Evolutionary conservation across 2,888 invertebrate species (phyloP).

Genomic region (Tachina grossa): DNA sequence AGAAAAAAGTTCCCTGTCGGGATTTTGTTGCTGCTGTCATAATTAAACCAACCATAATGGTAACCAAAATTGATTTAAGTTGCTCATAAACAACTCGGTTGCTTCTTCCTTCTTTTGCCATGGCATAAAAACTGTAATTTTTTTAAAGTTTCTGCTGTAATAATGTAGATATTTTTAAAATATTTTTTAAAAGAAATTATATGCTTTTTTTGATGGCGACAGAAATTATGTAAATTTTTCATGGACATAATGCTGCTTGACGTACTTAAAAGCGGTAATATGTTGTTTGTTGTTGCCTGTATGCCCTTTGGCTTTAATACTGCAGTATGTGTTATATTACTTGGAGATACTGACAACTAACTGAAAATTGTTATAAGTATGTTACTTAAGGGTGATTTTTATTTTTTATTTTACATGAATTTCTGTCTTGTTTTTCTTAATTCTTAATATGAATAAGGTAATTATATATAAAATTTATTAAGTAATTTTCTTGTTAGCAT

Average conservation of each 20-base stretch:
- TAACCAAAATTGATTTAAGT: slow-evolving; percentile 79
- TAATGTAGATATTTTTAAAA: slow-evolving; percentile 14
- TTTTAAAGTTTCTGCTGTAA: slow-evolving; percentile 52
- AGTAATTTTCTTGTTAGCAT: slow-evolving; percentile 66
- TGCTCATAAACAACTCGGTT: slow-evolving; percentile 71
- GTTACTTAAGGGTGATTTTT: slow-evolving; percentile 28
- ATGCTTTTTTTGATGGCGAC: slow-evolving; percentile 6
- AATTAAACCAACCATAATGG: slow-evolving; percentile 9
- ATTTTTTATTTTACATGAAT: slow-evolving; percentile 55
- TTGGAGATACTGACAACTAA: slow-evolving; percentile 30
- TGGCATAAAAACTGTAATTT: slow-evolving; percentile 41
- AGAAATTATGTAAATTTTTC: slow-evolving; percentile 44
- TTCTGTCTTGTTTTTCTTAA: slow-evolving; percentile 13
- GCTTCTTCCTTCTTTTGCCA: not conserved
- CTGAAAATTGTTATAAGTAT: slow-evolving; percentile 30
- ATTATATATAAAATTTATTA: slow-evolving; percentile 54
- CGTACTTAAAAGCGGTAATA: slow-evolving; percentile 46
- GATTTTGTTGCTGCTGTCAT: not conserved
- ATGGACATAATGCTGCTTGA: slow-evolving; percentile 39
- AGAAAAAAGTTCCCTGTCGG: not conserved
- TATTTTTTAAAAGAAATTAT: slow-evolving; percentile 22
- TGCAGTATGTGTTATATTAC: slow-evolving; percentile 26
- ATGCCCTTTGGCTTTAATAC: slow-evolving; percentile 55
- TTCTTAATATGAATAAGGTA: slow-evolving; percentile 49
- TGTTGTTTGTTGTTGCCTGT: slow-evolving; percentile 58